Evolutionary conservation across 2,888 invertebrate species (phyloP), one percentile per base, ranked within the genome.

Genomic region (Drosophila emarginata): DNA sequence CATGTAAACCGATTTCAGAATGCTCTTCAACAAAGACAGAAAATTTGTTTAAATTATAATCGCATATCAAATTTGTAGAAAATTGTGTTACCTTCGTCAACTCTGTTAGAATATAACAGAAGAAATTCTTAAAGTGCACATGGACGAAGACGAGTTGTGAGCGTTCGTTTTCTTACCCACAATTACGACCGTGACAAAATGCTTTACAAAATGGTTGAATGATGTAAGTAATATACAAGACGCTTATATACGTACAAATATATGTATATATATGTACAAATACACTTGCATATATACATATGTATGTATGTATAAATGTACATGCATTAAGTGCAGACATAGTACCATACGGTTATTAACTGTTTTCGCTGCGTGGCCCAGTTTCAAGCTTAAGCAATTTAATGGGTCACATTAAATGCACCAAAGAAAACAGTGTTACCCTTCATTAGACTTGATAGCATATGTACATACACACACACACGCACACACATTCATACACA

Each of bases 371-470:
- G 28, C 60, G 21, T 60, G 60, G 60, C 57, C 60, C 60, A 21
- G 51, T 50, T 60, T 60, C 51, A 36, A 51, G 51, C 50, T 60
- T 51, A 36, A 14, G 14, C n/a, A 32, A 21, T 26, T 21, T 32
- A 45, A 60, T 36, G 9, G 26, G 57, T 32, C 36, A 60, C 26
- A 18, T 32, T 36, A 37, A 2, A 36, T 36, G 54, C 54, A 28
- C 14, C 57, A 4, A 57, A 39, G 23, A 21, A 57, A 23, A 57
- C 11, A 37, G 7, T 21, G 36, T 23, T 39, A 39, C 21, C 39
- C 18, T 57, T 12, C 54, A 36, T 54, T 36, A n/a, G 12, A 54
- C 36, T 12, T 51, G 51, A 26, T 5, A 23, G 23, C 23, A 51
- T 32, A n/a, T n/a, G n/a, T n/a, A 26, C 32, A 32, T 9, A 32